A percentile compares a stretch with the other conserved stretches of the same genome.
phyloP scores from a whole-genome alignment of 2,113 vertebrate species.

The Electrona antarctica region DNA sequence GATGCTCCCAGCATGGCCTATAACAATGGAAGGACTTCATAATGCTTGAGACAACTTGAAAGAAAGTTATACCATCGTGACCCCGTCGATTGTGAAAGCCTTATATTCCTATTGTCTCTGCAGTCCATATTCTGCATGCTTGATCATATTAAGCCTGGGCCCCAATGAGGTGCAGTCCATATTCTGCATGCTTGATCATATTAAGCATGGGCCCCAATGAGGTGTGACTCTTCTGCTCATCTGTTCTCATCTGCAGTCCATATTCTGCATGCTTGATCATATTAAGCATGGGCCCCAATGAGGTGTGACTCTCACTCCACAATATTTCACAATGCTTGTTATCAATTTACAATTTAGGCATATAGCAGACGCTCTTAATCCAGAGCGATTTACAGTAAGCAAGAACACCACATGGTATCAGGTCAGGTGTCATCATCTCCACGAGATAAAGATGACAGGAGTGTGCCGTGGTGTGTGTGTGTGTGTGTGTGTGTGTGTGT shows the following conservation, averaged over 20 bases:
- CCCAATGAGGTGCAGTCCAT: no score
- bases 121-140: no score
- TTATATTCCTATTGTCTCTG: not conserved
- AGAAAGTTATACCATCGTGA: not conserved
- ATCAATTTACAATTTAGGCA: no score
- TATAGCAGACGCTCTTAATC: no score
- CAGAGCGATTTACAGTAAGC: no score
- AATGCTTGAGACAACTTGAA: constrained; percentile 1
- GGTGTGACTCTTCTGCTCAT: no score
- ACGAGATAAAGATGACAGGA: not conserved
- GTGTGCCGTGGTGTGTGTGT: not conserved
- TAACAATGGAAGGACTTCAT: constrained; percentile 1
- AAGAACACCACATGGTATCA: not conserved
- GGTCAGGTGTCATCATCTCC: not conserved
- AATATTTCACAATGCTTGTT: no score
- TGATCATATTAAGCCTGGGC: no score
- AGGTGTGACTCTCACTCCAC: not conserved
- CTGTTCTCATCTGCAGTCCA: no score
- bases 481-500: no score
- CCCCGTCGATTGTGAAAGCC: constrained; percentile 7
- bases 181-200: no score
- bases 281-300: not conserved
- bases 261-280: not conserved
- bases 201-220: no score
- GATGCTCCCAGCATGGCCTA: not conserved